Evolutionary conservation across 2,113 vertebrate species (phyloP).

Genomic region (Psophia crepitans): DNA sequence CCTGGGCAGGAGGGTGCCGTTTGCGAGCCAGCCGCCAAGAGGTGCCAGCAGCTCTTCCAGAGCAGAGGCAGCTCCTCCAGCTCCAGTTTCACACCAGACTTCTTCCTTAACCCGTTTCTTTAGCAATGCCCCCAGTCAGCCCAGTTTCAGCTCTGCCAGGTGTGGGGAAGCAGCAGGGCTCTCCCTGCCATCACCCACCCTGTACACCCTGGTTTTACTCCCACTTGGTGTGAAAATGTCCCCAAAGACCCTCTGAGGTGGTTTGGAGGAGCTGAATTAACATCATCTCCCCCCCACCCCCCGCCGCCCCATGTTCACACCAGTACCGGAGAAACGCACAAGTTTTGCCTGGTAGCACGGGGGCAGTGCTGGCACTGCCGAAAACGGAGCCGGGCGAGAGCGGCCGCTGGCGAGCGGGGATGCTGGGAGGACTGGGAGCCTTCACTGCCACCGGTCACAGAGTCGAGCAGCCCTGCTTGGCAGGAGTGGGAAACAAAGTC

Average conservation of each 20-base stretch:
- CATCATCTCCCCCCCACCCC: no score
- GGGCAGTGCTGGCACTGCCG: neutral
- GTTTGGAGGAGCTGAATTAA: neutral
- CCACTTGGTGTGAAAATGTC: rapidly evolving
- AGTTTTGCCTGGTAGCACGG: neutral
- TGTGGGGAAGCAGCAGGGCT: neutral
- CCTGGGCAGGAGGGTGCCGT: neutral
- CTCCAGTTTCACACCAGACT: neutral
- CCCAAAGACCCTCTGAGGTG: rapidly evolving
- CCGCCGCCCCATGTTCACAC: no score
- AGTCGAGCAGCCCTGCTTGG: neutral
- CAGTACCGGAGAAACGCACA: neutral
- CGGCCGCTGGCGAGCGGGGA: neutral
- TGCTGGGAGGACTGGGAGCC: rapidly evolving
- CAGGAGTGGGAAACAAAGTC: neutral
- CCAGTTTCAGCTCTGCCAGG: neutral
- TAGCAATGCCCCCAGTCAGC: neutral
- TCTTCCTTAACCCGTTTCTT: neutral
- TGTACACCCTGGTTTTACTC: rapidly evolving
- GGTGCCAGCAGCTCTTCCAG: neutral
- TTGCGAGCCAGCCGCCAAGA: neutral
- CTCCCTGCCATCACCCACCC: neutral
- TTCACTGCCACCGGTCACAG: neutral
- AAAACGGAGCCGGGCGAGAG: rapidly evolving
- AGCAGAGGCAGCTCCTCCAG: neutral